phyloP scores from a whole-genome alignment of 2,888 invertebrate genomes.

The Morinoia aosen region DNA sequence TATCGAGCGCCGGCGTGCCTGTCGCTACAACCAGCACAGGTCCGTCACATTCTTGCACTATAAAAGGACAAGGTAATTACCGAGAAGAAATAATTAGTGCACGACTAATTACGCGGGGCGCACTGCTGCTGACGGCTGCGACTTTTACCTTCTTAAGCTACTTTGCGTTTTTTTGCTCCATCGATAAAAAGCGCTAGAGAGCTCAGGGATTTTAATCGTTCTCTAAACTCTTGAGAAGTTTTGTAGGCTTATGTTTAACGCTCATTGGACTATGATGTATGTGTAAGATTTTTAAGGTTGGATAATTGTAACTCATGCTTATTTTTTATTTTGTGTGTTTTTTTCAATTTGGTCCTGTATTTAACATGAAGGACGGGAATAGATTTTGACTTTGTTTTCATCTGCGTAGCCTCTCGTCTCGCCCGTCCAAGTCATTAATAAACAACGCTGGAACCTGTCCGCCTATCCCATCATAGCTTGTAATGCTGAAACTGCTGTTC shows the following conservation, averaged over 20 bases:
- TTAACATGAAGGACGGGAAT: not conserved
- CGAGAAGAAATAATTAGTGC: not conserved
- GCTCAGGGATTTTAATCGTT: not conserved
- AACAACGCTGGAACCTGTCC: not conserved
- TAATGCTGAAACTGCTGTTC: not conserved
- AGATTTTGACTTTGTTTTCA: not conserved
- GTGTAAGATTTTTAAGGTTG: not conserved
- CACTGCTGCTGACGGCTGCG: not conserved
- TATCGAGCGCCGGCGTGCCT: not conserved
- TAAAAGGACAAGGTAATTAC: constrained; percentile 34
- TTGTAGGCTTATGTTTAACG: not conserved
- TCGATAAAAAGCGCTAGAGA: not conserved
- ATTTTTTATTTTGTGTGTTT: not conserved
- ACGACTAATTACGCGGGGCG: not conserved
- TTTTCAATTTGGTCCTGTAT: not conserved
- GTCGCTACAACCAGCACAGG: not conserved
- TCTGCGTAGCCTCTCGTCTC: not conserved
- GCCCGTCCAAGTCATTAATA: too few species aligned
- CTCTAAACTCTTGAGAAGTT: not conserved
- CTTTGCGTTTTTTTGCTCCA: not conserved
- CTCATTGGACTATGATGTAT: not conserved
- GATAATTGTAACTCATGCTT: not conserved
- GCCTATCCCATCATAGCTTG: not conserved
- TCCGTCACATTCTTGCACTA: not conserved
- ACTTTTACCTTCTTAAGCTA: constrained; percentile 4